Evolutionary conservation across 2,888 invertebrate genomes (phyloP).

Genomic region (Sthenelais limicola): DNA sequence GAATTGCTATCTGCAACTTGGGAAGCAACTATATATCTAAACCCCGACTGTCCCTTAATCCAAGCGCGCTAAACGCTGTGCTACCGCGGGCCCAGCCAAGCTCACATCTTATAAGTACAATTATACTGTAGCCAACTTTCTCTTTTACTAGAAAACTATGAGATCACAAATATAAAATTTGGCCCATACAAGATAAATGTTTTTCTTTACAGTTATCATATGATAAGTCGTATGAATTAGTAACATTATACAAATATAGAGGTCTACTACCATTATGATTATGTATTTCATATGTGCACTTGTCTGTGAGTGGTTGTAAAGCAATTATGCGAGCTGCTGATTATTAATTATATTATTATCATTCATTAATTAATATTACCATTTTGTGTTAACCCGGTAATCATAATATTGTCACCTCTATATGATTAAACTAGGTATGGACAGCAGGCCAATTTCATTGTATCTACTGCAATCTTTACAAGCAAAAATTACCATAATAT

Average conservation of each 20-base stretch:
- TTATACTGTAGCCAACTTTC: conserved; percentile 33
- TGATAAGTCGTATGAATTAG: conserved; percentile 38
- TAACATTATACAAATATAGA: conserved; percentile 40
- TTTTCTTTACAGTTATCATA: conserved; percentile 17
- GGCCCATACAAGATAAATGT: conserved; percentile 42
- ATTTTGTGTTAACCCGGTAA: too few relatives aligned
- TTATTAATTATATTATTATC: too few relatives aligned
- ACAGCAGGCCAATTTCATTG: too few relatives aligned
- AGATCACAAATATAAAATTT: conserved; percentile 46
- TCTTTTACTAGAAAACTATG: conserved; percentile 34
- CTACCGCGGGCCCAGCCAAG: conserved; percentile 29
- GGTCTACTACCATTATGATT: conserved; percentile 33
- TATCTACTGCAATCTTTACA: conserved; percentile 22
- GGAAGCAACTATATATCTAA: conserved; percentile 9
- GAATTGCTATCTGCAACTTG: conserved; percentile 5
- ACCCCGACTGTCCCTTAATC: conserved; percentile 19
- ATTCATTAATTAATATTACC: too few relatives aligned
- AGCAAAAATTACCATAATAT: conserved; percentile 37
- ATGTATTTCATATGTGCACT: conserved; percentile 22
- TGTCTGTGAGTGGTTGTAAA: conserved; percentile 5
- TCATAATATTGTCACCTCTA: conserved; percentile 26
- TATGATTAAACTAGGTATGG: too few relatives aligned
- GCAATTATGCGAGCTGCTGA: too few relatives aligned
- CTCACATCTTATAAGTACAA: conserved; percentile 26
- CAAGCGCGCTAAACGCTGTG: conserved; percentile 11